A percentile compares a stretch with the other conserved stretches of the same genome.
Evolutionary conservation across 2,888 invertebrate species (phyloP).

Genomic region (Trypoxylon attenuatum): DNA sequence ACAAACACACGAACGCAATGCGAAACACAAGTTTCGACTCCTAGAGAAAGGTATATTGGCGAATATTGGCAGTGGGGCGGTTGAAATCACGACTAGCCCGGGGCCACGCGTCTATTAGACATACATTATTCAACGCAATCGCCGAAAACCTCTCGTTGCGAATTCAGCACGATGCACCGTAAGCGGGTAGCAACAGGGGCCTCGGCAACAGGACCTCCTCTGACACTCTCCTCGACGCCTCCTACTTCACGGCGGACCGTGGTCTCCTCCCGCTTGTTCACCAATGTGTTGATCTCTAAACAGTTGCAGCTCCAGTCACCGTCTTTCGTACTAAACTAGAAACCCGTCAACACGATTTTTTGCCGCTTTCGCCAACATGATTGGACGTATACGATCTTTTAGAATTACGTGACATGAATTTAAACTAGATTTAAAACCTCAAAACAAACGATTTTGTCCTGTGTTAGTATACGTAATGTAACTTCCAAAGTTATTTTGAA

Average conservation of each 20-base stretch:
- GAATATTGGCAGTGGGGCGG: slow-evolving; percentile 2
- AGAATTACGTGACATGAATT: too few relatives aligned
- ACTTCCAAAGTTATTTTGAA: too few relatives aligned
- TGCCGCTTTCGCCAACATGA: too few relatives aligned
- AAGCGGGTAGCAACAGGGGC: slow-evolving; percentile 67
- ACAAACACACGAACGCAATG: slow-evolving; percentile 12
- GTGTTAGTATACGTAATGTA: too few relatives aligned
- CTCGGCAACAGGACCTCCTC: slow-evolving; percentile 56
- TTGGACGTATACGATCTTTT: too few relatives aligned
- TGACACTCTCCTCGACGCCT: slow-evolving; percentile 38
- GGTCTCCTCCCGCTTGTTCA: slow-evolving; percentile 23
- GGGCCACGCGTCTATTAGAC: slow-evolving; percentile 48
- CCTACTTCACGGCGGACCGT: slow-evolving; percentile 5
- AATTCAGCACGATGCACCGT: slow-evolving; percentile 68
- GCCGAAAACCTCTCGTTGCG: slow-evolving; percentile 63
- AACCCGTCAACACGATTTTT: too few relatives aligned
- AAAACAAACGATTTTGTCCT: too few relatives aligned
- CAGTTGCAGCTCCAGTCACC: too few relatives aligned
- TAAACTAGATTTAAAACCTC: too few relatives aligned
- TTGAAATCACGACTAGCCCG: slow-evolving; percentile 39
- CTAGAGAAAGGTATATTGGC: slow-evolving; percentile 23
- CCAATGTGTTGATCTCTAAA: too few relatives aligned
- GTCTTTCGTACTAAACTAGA: too few relatives aligned
- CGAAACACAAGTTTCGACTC: neutral
- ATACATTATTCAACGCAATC: slow-evolving; percentile 61